A percentile compares a stretch with the other conserved stretches of the same genome.
These are phyloP conservation scores for Aphelinus atriplicis DNA, from an alignment of 1,140 invertebrate genomes.

Conservation along the genomic window DNA sequence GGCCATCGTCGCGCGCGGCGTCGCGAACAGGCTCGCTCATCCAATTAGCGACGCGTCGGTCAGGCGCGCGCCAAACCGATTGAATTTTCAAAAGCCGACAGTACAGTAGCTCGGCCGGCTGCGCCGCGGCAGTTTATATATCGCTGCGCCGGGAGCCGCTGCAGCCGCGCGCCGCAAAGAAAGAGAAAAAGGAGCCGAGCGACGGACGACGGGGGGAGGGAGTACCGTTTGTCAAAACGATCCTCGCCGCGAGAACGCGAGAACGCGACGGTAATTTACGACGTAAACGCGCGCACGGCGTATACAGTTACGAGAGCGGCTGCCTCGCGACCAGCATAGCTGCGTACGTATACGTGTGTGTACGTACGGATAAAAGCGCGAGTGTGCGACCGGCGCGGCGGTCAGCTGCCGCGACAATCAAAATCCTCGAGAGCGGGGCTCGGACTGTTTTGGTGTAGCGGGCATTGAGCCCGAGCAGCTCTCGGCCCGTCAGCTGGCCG, in stretches of 20 bases:
- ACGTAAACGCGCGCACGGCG: constrained; percentile 49
- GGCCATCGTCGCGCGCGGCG: too few relatives aligned
- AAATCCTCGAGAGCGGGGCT: too few relatives aligned
- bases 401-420: too few relatives aligned
- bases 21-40: too few relatives aligned
- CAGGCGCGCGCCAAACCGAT: neutral
- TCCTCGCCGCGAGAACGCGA: constrained; percentile 45
- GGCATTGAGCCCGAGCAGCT: too few relatives aligned
- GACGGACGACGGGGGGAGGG: constrained; percentile 34
- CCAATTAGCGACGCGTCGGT: neutral
- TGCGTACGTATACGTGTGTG: neutral
- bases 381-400: neutral
- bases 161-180: neutral
- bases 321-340: neutral
- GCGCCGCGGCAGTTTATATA: neutral
- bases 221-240: constrained; percentile 64
- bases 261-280: constrained; percentile 59
- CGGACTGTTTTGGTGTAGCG: too few relatives aligned
- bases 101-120: neutral
- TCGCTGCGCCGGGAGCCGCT: neutral
- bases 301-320: constrained; percentile 53
- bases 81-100: constrained; percentile 5
- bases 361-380: neutral
- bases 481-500: too few relatives aligned
- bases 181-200: neutral